A percentile compares a stretch with the other conserved stretches of the same genome.
These are phyloP conservation scores for Buathra laborator DNA, from an alignment of 2,888 invertebrate species.

Conservation along the genomic window DNA sequence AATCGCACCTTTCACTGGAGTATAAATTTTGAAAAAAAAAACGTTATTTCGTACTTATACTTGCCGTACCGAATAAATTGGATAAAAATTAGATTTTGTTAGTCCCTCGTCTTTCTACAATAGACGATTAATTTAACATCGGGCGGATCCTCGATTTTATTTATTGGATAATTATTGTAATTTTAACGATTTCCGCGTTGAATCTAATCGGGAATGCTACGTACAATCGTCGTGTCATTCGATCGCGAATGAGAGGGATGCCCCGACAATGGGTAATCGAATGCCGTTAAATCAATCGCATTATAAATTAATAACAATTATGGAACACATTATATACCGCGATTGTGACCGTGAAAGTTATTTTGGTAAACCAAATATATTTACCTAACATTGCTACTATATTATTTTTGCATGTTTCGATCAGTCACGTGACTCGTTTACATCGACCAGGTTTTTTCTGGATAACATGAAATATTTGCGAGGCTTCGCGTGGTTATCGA, in stretches of 20 bases:
- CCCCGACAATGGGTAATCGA: neutral
- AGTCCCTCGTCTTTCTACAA: too few relatives aligned
- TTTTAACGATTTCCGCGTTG: neutral
- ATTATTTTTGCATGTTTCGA: conserved; percentile 44
- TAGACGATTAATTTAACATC: neutral
- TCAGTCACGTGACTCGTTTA: conserved; percentile 43
- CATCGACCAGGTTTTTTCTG: conserved; percentile 46
- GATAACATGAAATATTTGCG: conserved; percentile 53
- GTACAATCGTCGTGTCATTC: conserved; percentile 58
- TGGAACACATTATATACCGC: conserved; percentile 6
- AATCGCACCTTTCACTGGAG: neutral
- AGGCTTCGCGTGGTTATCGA: conserved; percentile 57
- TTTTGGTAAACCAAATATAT: conserved; percentile 37
- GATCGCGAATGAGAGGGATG: conserved; percentile 13
- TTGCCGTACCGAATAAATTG: neutral
- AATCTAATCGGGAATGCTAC: conserved; percentile 52
- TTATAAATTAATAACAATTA: conserved; percentile 35
- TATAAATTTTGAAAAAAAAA: neutral
- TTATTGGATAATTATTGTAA: neutral
- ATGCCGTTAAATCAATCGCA: conserved; percentile 7
- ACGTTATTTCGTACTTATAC: neutral
- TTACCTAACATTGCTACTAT: conserved; percentile 24
- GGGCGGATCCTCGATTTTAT: neutral
- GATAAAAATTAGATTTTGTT: neutral
- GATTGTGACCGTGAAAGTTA: conserved; percentile 15